Evolutionary conservation across 2,888 invertebrate species (phyloP), one percentile per base, ranked within the genome.

Genomic region (Electrophaes corylata): DNA sequence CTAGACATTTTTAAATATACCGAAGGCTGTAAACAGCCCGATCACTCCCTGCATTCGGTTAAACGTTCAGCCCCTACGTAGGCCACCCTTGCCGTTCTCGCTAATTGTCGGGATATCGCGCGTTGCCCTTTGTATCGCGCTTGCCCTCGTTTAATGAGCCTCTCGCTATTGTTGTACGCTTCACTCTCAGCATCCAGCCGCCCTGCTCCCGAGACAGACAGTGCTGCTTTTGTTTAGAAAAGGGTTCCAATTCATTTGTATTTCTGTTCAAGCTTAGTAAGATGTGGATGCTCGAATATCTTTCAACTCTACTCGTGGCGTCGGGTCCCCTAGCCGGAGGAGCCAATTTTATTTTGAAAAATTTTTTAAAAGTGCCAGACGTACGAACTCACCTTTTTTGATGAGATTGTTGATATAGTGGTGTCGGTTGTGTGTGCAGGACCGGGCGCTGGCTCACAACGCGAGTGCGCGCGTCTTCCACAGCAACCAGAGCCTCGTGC

Each of bases 401-500:
- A 12, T 12, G 14, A 2, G 14, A 6, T 35, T 4, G 6, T 14
- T 6, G 8, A 1, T 29, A 10, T 10, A 8, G 26, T 6, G 10
- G 26, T 8, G 23, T 29, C 10, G 1, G 62, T 50, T 14, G 37
- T 31, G 35, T 33, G 16, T 26, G 1, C 93, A 97, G 97, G 96
- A 95, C 63, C 93, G 94, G 50, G 92, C 95, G 64, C 88, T 98
- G 73, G 95, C 95, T 71, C 97, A 97, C 92, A 97, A 98, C 88
- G 95, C 96, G 73, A 95, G 96, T 44, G 96, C 97, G 52, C 94
- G 97, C 65, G 95, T 98, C 73, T 96, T 98, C 80, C 95, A 96
- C 84, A 97, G 97, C 85, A 97, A 97, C 93, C 97, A 98, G 90
- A 97, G 97, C 82, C 93, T 98, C 69, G 98, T 98, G 63, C 94